phyloP scores from a whole-genome alignment of 2,888 invertebrate species.

The Dryococelus australis region DNA sequence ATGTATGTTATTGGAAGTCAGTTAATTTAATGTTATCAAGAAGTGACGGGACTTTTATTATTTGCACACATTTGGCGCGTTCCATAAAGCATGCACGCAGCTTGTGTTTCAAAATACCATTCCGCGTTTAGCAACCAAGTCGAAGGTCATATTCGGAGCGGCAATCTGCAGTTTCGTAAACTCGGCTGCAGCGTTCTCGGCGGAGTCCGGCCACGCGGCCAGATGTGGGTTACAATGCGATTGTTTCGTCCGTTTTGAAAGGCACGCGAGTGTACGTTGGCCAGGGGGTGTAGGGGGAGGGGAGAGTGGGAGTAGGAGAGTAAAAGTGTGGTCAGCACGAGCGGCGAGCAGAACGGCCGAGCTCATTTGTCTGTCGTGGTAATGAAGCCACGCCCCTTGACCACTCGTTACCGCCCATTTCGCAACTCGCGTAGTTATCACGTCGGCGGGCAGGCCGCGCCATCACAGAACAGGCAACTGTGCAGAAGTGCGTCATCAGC shows the following conservation, averaged over 20 bases:
- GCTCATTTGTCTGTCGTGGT: neutral
- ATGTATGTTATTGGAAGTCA: too few species aligned
- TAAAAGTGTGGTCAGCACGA: neutral
- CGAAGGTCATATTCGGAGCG: neutral
- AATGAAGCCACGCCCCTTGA: neutral
- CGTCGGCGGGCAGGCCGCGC: neutral
- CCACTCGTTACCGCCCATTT: neutral
- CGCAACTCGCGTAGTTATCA: neutral
- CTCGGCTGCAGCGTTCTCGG: neutral
- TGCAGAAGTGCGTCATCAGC: too few species aligned
- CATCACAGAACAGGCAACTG: neutral
- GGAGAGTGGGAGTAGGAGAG: neutral
- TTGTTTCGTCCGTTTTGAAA: neutral
- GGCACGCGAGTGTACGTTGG: neutral
- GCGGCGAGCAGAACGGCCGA: neutral
- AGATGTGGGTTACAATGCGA: slow-evolving; percentile 16
- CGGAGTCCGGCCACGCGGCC: neutral
- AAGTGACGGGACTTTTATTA: too few species aligned
- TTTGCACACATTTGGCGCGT: too few species aligned
- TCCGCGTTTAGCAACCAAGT: neutral
- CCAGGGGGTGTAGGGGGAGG: neutral
- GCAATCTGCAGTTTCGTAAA: neutral
- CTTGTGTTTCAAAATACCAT: neutral
- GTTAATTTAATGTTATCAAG: too few species aligned
- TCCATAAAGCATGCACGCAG: neutral